A percentile compares a stretch with the other conserved stretches of the same genome.
Conservation (phyloP, 2,797 vertebrate species). For the Calcarius lapponicus region DNA sequence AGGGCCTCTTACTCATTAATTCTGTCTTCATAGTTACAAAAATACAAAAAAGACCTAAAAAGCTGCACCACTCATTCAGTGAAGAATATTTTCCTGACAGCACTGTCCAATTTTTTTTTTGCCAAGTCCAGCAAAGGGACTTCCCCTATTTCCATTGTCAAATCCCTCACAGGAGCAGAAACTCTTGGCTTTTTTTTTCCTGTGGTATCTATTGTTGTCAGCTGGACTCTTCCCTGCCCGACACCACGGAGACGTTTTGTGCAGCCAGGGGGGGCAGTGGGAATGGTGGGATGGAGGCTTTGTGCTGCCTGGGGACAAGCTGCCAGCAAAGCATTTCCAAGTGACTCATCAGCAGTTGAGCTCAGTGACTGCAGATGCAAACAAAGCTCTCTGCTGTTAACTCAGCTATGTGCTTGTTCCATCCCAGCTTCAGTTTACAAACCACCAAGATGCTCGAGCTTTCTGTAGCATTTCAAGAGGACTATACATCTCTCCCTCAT, state of each 20-base stretch:
- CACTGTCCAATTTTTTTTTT: neutral
- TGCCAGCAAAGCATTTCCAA: slow-evolving; percentile 29
- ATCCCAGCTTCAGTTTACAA: neutral
- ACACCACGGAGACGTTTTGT: neutral
- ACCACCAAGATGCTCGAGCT: rapidly evolving
- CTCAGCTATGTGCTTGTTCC: neutral
- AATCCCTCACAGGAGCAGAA: neutral
- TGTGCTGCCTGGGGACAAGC: neutral
- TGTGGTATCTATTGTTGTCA: neutral
- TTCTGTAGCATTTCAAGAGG: neutral
- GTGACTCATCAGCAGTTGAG: slow-evolving; percentile 7
- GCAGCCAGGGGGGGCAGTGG: neutral
- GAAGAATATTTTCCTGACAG: slow-evolving; percentile 42
- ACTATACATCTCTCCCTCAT: neutral
- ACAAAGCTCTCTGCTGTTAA: neutral
- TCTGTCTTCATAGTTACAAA: slow-evolving; percentile 8
- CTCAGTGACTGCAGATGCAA: neutral
- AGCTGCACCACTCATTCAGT: neutral
- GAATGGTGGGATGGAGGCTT: neutral
- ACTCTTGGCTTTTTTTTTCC: neutral
- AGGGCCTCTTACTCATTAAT: neutral
- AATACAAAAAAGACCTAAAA: neutral
- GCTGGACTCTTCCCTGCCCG: neutral
- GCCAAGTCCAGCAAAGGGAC: neutral
- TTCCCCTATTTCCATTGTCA: neutral